Conservation (phyloP, 2,888 invertebrate species). For the Synergus japonicus region DNA sequence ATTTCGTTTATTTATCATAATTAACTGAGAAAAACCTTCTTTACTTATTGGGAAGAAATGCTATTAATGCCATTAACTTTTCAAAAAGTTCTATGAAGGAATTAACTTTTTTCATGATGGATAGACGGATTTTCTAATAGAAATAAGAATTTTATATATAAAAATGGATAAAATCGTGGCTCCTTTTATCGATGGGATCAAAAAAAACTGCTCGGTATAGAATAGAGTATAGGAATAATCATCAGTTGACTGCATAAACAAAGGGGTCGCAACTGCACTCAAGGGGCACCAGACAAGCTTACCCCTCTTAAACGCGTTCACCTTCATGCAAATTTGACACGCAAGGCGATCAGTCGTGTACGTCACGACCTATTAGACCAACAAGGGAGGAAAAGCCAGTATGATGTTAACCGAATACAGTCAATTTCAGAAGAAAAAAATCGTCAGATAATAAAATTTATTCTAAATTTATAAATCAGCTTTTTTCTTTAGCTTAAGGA, state of each 20-base stretch:
- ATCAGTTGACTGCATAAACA: slow-evolving; percentile 54
- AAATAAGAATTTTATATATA: neutral
- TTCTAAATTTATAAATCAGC: neutral
- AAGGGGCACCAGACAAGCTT: slow-evolving; percentile 44
- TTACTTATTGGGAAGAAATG: too few species aligned
- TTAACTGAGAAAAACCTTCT: neutral
- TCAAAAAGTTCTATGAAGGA: too few species aligned
- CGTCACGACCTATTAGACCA: slow-evolving; percentile 11
- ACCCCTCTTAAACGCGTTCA: slow-evolving; percentile 48
- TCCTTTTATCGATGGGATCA: neutral
- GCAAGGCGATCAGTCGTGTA: slow-evolving; percentile 34
- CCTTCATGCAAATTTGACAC: slow-evolving; percentile 53
- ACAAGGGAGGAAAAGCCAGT: slow-evolving; percentile 1
- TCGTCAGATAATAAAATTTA: neutral
- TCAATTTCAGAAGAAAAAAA: neutral
- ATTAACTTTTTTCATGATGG: neutral
- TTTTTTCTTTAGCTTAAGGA: neutral
- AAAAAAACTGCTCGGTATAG: slow-evolving; percentile 50
- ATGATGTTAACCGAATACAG: slow-evolving; percentile 1
- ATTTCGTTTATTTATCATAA: neutral
- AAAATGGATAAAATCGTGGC: neutral
- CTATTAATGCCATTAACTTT: too few species aligned
- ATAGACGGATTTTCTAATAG: neutral
- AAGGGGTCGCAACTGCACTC: slow-evolving; percentile 55
- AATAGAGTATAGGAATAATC: slow-evolving; percentile 44